A percentile compares a stretch with the other conserved stretches of the same genome.
Conservation (phyloP, 2,113 vertebrate species). For the Varanus komodoensis region DNA sequence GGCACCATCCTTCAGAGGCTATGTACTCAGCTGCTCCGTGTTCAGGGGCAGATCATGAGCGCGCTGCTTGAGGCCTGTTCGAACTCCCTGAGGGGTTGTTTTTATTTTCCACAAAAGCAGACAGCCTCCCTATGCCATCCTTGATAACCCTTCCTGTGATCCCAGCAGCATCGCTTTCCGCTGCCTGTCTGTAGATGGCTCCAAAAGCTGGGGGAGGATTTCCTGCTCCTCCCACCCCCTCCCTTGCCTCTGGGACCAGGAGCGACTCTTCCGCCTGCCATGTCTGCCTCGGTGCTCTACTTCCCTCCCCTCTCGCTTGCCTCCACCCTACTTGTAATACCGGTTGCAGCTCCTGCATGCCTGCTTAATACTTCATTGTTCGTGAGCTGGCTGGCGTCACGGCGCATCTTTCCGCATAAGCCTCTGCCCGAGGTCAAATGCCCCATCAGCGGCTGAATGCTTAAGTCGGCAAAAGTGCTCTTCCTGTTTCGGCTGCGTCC, state of each 20-base stretch:
- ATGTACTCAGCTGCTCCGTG: background rate
- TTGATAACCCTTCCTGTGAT: background rate
- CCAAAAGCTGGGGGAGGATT: background rate
- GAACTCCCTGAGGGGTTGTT: no score
- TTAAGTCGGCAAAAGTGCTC: background rate
- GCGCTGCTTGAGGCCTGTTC: no score
- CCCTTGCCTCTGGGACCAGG: background rate
- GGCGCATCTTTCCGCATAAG: background rate
- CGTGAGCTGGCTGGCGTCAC: no score
- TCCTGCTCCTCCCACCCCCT: background rate
- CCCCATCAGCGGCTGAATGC: background rate
- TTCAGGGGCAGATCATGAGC: background rate
- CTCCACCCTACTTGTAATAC: background rate
- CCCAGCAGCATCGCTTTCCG: rapidly evolving
- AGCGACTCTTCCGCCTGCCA: background rate
- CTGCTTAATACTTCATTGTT: background rate
- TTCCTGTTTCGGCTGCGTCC: background rate
- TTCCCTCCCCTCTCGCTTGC: background rate
- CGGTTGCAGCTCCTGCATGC: background rate
- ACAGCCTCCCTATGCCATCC: background rate
- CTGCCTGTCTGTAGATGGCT: background rate
- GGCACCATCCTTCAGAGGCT: background rate
- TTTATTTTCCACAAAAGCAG: background rate
- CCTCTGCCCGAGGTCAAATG: no score
- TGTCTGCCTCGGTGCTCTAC: background rate